These are phyloP conservation scores for Oreochromis niloticus DNA, from an alignment of 2,113 vertebrate genomes.

Conservation along the genomic window DNA sequence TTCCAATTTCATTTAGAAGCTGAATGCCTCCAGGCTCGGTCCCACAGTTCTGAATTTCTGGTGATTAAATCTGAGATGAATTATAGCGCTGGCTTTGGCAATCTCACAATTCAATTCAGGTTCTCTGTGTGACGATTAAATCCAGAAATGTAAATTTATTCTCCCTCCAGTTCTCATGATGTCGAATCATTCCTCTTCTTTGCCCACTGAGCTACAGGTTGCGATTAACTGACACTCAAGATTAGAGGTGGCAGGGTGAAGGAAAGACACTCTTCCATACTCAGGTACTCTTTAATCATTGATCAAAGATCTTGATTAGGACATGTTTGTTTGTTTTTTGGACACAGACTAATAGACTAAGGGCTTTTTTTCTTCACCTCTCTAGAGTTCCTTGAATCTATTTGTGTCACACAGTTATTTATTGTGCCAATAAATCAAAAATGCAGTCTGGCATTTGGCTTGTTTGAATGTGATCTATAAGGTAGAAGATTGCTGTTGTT, in stretches of 20 bases:
- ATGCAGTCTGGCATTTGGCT: background rate
- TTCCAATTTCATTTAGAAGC: constrained; percentile 33
- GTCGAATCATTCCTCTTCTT: background rate
- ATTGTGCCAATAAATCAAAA: background rate
- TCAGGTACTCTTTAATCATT: background rate
- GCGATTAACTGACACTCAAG: background rate
- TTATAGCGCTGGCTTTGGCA: background rate
- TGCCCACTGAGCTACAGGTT: background rate
- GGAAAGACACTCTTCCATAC: background rate
- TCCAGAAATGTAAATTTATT: background rate
- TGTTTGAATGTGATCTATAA: background rate
- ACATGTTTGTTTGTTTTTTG: background rate
- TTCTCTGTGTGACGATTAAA: background rate
- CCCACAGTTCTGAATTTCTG: constrained; percentile 24
- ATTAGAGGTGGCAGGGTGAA: background rate
- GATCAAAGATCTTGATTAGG: background rate
- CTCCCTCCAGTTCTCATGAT: background rate
- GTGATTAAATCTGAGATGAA: constrained; percentile 26
- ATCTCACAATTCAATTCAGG: background rate
- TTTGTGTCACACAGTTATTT: background rate
- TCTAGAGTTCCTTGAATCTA: background rate
- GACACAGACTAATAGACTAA: background rate
- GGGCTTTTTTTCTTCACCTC: background rate
- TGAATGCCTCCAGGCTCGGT: background rate
- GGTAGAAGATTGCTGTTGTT: background rate